Evolutionary conservation across 2,113 vertebrate genomes (phyloP).

Genomic region (Pungitius pungitius): DNA sequence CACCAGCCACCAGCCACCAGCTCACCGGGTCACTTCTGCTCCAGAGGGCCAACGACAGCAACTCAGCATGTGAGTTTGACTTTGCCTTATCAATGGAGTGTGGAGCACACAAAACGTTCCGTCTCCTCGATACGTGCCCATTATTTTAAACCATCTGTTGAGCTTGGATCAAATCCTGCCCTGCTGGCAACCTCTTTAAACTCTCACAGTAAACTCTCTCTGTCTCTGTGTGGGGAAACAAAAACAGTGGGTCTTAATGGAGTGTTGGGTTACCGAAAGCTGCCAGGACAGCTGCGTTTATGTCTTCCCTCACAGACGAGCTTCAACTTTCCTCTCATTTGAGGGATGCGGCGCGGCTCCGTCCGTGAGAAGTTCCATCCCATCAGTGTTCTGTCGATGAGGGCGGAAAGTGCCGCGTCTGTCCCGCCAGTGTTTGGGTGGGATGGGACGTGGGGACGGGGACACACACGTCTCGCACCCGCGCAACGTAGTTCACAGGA

Average conservation of each 20-base stretch:
- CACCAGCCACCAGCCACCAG: conserved; percentile 26
- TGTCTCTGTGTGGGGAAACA: conserved; percentile 42
- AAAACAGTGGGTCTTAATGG: conserved; percentile 42
- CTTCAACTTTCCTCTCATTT: conserved; percentile 28
- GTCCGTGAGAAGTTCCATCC: conserved; percentile 46
- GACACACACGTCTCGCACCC: too few relatives aligned
- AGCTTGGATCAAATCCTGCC: conserved; percentile 34
- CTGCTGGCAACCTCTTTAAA: conserved; percentile 32
- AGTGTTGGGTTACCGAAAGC: conserved; percentile 39
- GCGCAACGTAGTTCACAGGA: too few relatives aligned
- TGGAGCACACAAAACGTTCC: conserved; percentile 11
- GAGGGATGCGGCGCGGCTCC: neutral
- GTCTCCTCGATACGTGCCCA: conserved; percentile 3
- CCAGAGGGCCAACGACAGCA: conserved; percentile 41
- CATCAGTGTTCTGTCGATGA: conserved; percentile 25
- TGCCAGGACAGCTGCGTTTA: conserved; percentile 29
- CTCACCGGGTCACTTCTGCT: conserved; percentile 59
- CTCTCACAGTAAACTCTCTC: conserved; percentile 31
- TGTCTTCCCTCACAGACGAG: conserved; percentile 30
- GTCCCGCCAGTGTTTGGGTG: conserved; percentile 12
- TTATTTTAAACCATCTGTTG: conserved; percentile 35
- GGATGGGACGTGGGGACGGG: conserved; percentile 40
- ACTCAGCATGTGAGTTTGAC: conserved; percentile 38
- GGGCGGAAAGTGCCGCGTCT: conserved; percentile 45
- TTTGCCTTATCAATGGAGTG: conserved; percentile 49